These are phyloP conservation scores for Dynastes hyllus DNA, from an alignment of 2,888 invertebrate genomes.

Conservation along the genomic window DNA sequence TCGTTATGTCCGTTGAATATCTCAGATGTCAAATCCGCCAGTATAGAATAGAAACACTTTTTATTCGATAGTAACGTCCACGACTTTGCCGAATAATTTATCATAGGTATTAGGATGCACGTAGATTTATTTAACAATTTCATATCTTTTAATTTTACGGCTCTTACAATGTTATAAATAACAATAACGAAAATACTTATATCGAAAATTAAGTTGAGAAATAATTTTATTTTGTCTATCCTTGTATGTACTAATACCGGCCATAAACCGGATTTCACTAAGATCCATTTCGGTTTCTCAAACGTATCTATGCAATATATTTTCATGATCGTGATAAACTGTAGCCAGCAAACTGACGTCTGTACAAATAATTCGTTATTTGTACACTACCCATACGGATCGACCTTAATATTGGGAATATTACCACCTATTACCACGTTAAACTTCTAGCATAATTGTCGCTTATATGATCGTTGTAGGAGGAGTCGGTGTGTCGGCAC, in stretches of 20 bases:
- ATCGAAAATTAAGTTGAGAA: slow-evolving; percentile 7
- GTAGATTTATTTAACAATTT: slow-evolving; percentile 20
- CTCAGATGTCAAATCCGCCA: not conserved
- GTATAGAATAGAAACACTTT: slow-evolving; percentile 4
- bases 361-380: too few species aligned
- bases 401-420: too few species aligned
- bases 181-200: slow-evolving; percentile 15
- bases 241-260: not conserved
- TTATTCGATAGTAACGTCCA: not conserved
- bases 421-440: too few species aligned
- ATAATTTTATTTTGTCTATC: not conserved
- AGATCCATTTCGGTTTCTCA: slow-evolving; percentile 4
- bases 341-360: too few species aligned
- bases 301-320: slow-evolving; percentile 12
- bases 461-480: too few species aligned
- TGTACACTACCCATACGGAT: too few species aligned
- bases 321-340: not conserved
- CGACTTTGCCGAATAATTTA: slow-evolving; percentile 21
- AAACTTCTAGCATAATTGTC: too few species aligned
- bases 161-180: slow-evolving; percentile 11
- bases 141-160: not conserved
- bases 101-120: slow-evolving; percentile 19
- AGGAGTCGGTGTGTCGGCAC: too few species aligned
- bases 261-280: slow-evolving; percentile 17
- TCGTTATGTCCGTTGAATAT: slow-evolving; percentile 6